Percentiles rank a stretch among this genome's conserved stretches.
Evolutionary conservation across 2,113 vertebrate species (phyloP).

Genomic region (Rhadina sibilatrix): DNA sequence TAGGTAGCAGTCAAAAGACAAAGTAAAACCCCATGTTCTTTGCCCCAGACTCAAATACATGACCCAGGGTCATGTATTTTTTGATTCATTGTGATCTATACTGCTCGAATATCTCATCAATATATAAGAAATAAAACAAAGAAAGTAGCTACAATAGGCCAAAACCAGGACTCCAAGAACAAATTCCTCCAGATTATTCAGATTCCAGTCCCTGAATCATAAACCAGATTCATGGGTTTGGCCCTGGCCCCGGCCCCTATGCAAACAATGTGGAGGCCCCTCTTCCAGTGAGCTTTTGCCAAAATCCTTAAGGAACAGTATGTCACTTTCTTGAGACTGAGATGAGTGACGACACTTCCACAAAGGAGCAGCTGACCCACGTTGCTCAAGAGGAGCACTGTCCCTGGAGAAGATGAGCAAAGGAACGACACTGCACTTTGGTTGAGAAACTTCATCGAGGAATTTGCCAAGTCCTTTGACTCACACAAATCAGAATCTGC

Average conservation of each 20-base stretch:
- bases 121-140: not conserved
- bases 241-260: not conserved
- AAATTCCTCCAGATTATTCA: not conserved
- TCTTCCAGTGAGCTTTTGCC: not conserved
- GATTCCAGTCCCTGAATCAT: not conserved
- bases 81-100: not conserved
- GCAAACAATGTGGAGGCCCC: not conserved
- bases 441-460: not conserved
- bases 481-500: not conserved
- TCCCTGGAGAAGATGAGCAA: not conserved
- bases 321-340: not conserved
- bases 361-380: not conserved
- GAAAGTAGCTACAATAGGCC: not conserved
- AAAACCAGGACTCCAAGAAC: not conserved
- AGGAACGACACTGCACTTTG: not conserved
- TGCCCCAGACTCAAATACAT: not conserved
- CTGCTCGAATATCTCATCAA: not conserved
- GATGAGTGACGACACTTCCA: not conserved
- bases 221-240: constrained; percentile 21
- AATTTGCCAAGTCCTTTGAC: not conserved
- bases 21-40: not conserved
- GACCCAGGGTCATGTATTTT: not conserved
- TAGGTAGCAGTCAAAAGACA: not conserved
- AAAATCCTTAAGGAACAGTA: not conserved
- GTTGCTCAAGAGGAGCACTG: not conserved